Evolutionary conservation across 1,140 invertebrate species (phyloP).

Genomic region (Drosophila insularis): DNA sequence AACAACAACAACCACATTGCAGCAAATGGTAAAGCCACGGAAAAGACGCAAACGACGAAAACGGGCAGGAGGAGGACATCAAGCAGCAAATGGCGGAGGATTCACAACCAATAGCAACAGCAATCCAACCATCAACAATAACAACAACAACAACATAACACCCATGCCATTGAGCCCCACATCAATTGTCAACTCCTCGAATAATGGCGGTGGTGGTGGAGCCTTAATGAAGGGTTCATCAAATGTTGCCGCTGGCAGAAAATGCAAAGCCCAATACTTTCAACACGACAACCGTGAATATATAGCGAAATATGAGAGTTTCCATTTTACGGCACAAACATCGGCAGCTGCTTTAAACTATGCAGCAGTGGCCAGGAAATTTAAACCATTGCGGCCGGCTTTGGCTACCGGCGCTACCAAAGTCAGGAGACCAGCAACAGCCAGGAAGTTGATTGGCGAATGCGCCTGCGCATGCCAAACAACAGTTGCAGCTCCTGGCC

Average conservation of each 20-base stretch:
- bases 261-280: slow-evolving; percentile 70
- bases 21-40: slow-evolving; percentile 60
- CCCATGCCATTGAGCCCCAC: slow-evolving; percentile 16
- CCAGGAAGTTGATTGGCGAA: slow-evolving; percentile 35
- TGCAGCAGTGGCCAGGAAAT: slow-evolving; percentile 75
- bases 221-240: neutral
- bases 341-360: slow-evolving; percentile 68
- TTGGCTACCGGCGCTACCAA: slow-evolving; percentile 75
- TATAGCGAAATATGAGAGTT: slow-evolving; percentile 66
- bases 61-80: slow-evolving; percentile 59
- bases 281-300: slow-evolving; percentile 77
- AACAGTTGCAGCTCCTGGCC: slow-evolving; percentile 4
- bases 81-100: slow-evolving; percentile 33
- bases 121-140: neutral
- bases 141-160: slow-evolving; percentile 20
- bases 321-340: slow-evolving; percentile 60
- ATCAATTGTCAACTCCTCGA: neutral
- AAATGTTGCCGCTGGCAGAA: slow-evolving; percentile 34
- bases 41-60: slow-evolving; percentile 76
- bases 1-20: slow-evolving; percentile 37
- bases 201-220: neutral
- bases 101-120: too few species aligned
- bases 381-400: slow-evolving; percentile 71
- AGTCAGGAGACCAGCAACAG: slow-evolving; percentile 63
- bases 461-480: slow-evolving; percentile 68